These are phyloP conservation scores for Eledona agricola DNA, from an alignment of 2,888 invertebrate species.

Conservation along the genomic window DNA sequence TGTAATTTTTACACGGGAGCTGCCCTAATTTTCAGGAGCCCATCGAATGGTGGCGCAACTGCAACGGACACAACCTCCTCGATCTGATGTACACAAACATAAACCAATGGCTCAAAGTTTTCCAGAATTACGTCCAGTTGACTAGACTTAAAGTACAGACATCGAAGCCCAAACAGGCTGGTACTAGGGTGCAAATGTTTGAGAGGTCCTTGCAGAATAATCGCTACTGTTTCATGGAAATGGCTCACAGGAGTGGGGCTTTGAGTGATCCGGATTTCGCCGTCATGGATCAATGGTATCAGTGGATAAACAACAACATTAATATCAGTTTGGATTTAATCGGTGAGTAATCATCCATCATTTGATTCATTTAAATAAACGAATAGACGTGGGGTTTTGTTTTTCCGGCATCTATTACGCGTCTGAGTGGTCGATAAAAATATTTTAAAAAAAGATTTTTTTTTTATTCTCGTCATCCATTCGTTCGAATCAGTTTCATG, in stretches of 20 bases:
- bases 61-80: slow-evolving; percentile 80
- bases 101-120: slow-evolving; percentile 82
- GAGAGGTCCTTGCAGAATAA: slow-evolving; percentile 91
- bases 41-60: slow-evolving; percentile 84
- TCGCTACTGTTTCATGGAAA: slow-evolving; percentile 79
- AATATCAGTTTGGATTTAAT: slow-evolving; percentile 86
- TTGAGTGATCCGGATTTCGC: slow-evolving; percentile 80
- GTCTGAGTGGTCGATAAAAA: too few relatives aligned
- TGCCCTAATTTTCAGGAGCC: slow-evolving; percentile 69
- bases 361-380: too few relatives aligned
- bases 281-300: slow-evolving; percentile 87
- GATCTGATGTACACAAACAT: slow-evolving; percentile 90
- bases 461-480: too few relatives aligned
- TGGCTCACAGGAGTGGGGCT: slow-evolving; percentile 73
- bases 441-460: too few relatives aligned
- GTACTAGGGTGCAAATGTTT: slow-evolving; percentile 83
- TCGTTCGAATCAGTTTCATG: too few relatives aligned
- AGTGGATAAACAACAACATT: slow-evolving; percentile 77
- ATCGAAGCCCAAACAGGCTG: slow-evolving; percentile 62
- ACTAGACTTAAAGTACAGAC: slow-evolving; percentile 88
- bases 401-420: too few relatives aligned
- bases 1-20: not conserved
- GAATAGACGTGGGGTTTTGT: too few relatives aligned
- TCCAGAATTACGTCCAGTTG: slow-evolving; percentile 90
- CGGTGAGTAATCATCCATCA: slow-evolving; percentile 71